Conservation (phyloP, 30 jellyfish, hydroid and myxozoan genomes). For the Morbakka virulenta region DNA sequence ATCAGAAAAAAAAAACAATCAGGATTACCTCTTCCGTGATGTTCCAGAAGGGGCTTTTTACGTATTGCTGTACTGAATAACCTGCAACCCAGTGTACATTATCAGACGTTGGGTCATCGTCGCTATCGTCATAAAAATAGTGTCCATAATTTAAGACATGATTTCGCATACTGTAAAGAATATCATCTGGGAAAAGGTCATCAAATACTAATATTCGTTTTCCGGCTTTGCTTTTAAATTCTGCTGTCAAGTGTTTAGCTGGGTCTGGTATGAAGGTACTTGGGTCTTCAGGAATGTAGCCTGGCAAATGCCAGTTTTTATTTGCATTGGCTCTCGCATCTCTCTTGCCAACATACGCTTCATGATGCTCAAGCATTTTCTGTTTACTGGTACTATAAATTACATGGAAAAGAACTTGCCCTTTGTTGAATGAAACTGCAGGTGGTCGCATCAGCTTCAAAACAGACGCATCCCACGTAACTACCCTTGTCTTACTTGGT, state of each 20-base stretch:
- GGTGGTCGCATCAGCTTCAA: conserved; percentile 87
- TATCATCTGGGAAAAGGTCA: conserved; percentile 67
- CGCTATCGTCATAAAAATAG: conserved; percentile 77
- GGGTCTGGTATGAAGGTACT: conserved; percentile 56
- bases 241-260: conserved; percentile 54
- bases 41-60: conserved; percentile 85
- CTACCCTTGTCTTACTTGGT: conserved; percentile 84
- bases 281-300: conserved; percentile 30
- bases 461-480: conserved; percentile 82
- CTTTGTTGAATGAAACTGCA: conserved; percentile 72
- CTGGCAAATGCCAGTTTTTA: conserved; percentile 72
- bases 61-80: conserved; percentile 49
- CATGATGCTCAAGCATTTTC: conserved; percentile 67
- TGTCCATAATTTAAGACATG: conserved; percentile 84
- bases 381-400: conserved; percentile 41
- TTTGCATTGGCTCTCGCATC: conserved; percentile 53
- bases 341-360: conserved; percentile 45
- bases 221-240: too few species aligned
- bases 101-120: conserved; percentile 78
- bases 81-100: conserved; percentile 98
- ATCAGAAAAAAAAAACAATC: too few species aligned
- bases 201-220: conserved; percentile 72
- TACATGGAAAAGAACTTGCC: conserved; percentile 75
- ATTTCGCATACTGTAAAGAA: conserved; percentile 77
- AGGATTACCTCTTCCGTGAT: conserved; percentile 74